These are phyloP conservation scores for Alcedo quadribrachys DNA, from an alignment of 2,797 vertebrate species.

Conservation along the genomic window DNA sequence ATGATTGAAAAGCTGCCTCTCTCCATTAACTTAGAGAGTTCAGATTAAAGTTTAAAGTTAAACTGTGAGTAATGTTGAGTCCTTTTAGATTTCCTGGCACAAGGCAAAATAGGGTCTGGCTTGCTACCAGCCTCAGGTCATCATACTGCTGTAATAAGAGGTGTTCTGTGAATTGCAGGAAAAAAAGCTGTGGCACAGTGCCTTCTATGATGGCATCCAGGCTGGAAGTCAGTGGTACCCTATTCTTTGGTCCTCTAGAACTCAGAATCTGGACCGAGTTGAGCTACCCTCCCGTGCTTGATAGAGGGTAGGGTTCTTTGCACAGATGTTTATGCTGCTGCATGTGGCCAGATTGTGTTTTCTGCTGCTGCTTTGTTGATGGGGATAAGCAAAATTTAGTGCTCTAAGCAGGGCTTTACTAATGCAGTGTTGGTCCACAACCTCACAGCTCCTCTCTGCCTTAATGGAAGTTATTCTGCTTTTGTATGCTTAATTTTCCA, in stretches of 20 bases:
- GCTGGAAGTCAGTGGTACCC: background rate
- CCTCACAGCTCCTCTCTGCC: background rate
- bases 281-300: background rate
- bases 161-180: background rate
- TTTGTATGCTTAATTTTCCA: background rate
- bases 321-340: background rate
- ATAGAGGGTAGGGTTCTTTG: background rate
- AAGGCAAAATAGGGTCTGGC: background rate
- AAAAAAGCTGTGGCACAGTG: background rate
- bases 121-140: background rate
- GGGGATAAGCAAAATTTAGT: background rate
- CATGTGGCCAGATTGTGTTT: background rate
- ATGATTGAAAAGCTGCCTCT: background rate
- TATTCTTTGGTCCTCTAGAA: background rate
- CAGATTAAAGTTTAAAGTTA: background rate
- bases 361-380: background rate
- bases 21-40: background rate
- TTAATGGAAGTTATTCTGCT: background rate
- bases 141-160: rapidly evolving
- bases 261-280: background rate
- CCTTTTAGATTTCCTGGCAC: background rate
- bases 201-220: background rate
- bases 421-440: background rate
- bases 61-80: background rate
- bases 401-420: background rate